Evolutionary conservation across 2,888 invertebrate species (phyloP).

Genomic region (Rapana venosa): DNA sequence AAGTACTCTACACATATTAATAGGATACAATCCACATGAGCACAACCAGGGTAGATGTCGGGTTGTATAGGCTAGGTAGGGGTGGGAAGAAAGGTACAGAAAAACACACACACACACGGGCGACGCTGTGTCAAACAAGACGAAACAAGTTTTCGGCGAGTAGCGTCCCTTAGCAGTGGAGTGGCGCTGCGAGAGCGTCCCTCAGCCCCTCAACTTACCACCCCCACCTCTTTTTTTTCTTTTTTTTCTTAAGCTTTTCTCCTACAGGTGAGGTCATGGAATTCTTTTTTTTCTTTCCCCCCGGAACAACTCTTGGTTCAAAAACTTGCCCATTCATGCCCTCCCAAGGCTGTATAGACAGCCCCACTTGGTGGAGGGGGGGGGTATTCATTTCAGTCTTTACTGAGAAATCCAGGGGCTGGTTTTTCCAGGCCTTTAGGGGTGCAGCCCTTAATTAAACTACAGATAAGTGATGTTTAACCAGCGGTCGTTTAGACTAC

Average conservation of each 20-base stretch:
- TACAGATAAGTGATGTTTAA: slow-evolving; percentile 3
- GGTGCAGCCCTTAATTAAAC: background rate
- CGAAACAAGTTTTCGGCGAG: background rate
- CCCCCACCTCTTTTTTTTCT: no score
- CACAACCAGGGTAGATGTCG: no score
- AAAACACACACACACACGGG: background rate
- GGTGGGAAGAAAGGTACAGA: no score
- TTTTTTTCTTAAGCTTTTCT: no score
- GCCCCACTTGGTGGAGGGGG: background rate
- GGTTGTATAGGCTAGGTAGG: no score
- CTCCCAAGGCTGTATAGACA: background rate
- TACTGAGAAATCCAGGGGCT: background rate
- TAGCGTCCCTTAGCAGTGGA: background rate
- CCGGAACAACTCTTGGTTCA: background rate
- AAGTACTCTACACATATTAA: no score
- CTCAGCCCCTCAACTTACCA: no score
- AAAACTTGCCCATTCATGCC: slow-evolving; percentile 25
- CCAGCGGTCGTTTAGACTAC: background rate
- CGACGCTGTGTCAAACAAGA: background rate
- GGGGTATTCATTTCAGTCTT: background rate
- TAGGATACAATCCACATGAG: no score
- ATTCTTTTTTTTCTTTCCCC: no score
- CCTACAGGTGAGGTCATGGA: no score
- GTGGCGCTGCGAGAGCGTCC: no score
- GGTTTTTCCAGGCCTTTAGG: background rate